A percentile compares a stretch with the other conserved stretches of the same genome.
phyloP scores from a whole-genome alignment of 2,888 invertebrate genomes.

The Pandemis cinnamomeana region DNA sequence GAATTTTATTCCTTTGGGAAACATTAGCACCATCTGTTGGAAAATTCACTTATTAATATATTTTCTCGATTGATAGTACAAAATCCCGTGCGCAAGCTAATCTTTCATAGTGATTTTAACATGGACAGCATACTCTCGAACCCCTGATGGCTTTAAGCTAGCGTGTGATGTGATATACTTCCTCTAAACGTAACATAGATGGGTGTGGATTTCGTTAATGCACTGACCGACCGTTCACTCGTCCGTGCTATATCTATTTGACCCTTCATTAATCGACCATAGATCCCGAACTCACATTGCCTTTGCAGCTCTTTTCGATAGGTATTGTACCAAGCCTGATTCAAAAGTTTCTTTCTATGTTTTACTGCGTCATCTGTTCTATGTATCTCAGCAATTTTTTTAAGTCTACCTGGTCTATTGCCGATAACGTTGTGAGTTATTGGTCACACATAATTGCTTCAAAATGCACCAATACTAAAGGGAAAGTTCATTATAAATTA shows the following conservation, averaged over 20 bases:
- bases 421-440: background rate
- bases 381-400: no score
- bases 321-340: background rate
- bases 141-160: background rate
- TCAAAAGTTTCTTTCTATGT: background rate
- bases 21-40: no score
- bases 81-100: no score
- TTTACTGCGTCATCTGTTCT: background rate
- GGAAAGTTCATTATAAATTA: slow-evolving; percentile 36
- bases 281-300: background rate
- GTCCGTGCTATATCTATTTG: background rate
- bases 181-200: background rate
- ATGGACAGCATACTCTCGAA: background rate
- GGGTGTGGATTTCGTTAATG: slow-evolving; percentile 10
- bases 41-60: no score
- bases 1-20: no score
- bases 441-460: background rate
- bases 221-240: background rate
- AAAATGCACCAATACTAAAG: slow-evolving; percentile 9
- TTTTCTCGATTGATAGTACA: no score
- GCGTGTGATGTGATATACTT: background rate
- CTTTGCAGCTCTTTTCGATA: background rate
- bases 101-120: background rate
- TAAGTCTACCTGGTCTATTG: no score
- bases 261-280: slow-evolving; percentile 4